phyloP scores from a whole-genome alignment of 2,797 vertebrate genomes.

The Heterohyrax brucei region DNA sequence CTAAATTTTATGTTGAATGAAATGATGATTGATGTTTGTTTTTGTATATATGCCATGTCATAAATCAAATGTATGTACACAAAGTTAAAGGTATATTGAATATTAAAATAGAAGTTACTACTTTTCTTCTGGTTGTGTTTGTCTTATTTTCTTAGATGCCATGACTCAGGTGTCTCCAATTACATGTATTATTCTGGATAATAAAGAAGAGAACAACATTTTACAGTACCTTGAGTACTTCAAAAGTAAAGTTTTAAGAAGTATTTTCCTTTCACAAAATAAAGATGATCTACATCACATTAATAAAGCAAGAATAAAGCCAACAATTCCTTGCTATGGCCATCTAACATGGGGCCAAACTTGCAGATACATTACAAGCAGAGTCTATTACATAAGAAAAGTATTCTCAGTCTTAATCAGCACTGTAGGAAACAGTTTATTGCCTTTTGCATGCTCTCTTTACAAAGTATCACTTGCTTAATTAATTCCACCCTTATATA shows the following conservation, averaged over 20 bases:
- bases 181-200: background rate
- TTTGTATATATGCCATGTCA: background rate
- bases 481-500: constrained; percentile 81
- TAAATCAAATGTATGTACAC: background rate
- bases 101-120: background rate
- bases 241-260: background rate
- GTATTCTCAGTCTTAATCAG: constrained; percentile 73
- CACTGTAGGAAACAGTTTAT: constrained; percentile 72
- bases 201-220: background rate
- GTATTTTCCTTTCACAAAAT: background rate
- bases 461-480: constrained; percentile 81
- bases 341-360: background rate
- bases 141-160: background rate
- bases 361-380: background rate
- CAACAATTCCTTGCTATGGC: background rate
- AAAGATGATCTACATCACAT: constrained; percentile 24
- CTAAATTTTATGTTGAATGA: background rate
- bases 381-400: constrained; percentile 3
- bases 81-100: background rate
- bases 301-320: background rate
- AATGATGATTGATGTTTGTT: background rate
- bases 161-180: background rate
- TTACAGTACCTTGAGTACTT: background rate
- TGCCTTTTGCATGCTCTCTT: constrained; percentile 74
- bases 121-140: background rate